A percentile compares a stretch with the other conserved stretches of the same genome.
phyloP scores from a whole-genome alignment of 2,797 vertebrate species.

The Stomatorhinus walkeri region DNA sequence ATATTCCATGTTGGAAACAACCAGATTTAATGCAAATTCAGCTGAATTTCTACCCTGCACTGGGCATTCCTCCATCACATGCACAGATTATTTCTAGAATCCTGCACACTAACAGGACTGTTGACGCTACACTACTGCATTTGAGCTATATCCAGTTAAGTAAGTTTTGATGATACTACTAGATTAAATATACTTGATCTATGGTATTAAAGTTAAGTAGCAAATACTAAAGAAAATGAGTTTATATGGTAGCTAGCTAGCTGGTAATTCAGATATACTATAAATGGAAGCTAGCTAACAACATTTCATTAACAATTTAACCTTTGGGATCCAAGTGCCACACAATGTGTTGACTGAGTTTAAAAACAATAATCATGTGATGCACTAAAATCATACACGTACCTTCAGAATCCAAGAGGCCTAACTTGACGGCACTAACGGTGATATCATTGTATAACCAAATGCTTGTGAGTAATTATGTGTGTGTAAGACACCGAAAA shows the following conservation, averaged over 20 bases:
- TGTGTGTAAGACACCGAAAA: not conserved
- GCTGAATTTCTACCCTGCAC: not conserved
- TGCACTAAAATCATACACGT: not conserved
- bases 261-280: not conserved
- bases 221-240: not conserved
- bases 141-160: not conserved
- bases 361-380: not conserved
- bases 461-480: not conserved
- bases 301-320: not conserved
- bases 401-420: not conserved
- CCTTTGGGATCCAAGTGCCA: not conserved
- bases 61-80: not conserved
- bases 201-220: not conserved
- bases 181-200: not conserved
- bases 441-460: not conserved
- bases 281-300: not conserved
- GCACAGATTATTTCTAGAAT: not conserved
- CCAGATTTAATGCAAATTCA: not conserved
- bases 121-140: not conserved
- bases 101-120: not conserved
- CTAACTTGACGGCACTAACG: not conserved
- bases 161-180: not conserved
- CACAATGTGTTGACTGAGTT: not conserved
- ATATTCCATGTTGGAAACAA: not conserved
- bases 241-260: not conserved